Evolutionary conservation across 2,797 vertebrate species (phyloP).

Genomic region (Monodelphis domestica): DNA sequence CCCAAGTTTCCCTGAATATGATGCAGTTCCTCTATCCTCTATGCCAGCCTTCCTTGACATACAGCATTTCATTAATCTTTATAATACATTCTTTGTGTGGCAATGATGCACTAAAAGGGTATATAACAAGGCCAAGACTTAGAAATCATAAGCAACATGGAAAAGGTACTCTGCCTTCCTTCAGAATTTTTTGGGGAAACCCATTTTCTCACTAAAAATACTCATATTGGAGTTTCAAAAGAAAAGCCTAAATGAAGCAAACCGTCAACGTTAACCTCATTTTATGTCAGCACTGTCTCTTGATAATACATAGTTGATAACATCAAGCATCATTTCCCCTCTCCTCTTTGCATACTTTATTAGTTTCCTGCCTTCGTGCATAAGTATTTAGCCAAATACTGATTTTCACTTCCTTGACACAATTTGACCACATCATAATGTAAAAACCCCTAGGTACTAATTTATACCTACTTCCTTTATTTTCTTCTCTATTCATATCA

Average conservation of each 20-base stretch:
- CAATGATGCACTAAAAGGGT: not conserved
- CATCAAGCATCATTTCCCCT: not conserved
- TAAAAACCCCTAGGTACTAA: not conserved
- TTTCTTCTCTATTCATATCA: constrained; percentile 2
- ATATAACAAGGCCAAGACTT: not conserved
- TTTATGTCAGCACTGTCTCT: not conserved
- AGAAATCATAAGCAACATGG: not conserved
- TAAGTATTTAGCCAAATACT: not conserved
- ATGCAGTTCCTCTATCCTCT: not conserved
- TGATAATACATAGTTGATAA: not conserved
- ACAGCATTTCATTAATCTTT: not conserved
- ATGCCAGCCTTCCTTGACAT: not conserved
- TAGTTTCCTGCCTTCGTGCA: constrained; percentile 42
- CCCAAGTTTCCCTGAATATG: not conserved
- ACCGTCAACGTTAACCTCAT: rapidly evolving
- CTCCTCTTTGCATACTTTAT: not conserved
- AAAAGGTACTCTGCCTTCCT: not conserved
- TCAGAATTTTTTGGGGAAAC: not conserved
- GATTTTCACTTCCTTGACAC: constrained; percentile 30
- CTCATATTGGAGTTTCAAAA: rapidly evolving
- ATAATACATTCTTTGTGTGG: not conserved
- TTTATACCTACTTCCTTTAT: not conserved
- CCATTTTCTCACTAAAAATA: not conserved
- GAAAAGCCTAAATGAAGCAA: not conserved
- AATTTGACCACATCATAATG: rapidly evolving